Conservation (phyloP, 35 echinoderm and acorn worm genomes). For the Lytechinus pictus region DNA sequence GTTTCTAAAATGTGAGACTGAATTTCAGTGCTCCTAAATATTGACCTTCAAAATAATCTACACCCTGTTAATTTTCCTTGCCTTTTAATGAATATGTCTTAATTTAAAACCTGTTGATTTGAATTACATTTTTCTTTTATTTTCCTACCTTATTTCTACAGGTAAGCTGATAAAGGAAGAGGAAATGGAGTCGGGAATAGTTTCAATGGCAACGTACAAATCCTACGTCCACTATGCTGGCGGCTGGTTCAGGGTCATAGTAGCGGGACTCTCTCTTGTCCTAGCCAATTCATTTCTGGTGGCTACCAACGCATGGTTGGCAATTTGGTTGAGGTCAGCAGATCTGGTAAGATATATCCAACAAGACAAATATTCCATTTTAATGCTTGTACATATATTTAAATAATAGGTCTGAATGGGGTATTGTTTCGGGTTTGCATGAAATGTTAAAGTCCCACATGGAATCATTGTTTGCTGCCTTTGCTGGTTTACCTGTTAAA, state of each 20-base stretch:
- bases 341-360: not conserved
- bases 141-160: constrained; percentile 21
- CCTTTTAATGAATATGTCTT: no score
- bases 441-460: no score
- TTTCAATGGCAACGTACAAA: constrained; percentile 60
- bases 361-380: not conserved
- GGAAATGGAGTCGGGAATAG: constrained; percentile 49
- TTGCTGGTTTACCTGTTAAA: no score
- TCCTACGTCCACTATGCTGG: constrained; percentile 70
- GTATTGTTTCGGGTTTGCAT: no score
- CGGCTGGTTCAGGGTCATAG: constrained; percentile 37
- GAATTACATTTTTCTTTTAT: not conserved
- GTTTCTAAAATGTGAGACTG: no score
- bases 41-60: no score
- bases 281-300: constrained; percentile 38
- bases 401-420: no score
- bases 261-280: constrained; percentile 28
- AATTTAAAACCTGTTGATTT: no score
- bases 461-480: no score
- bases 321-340: constrained; percentile 65
- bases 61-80: no score
- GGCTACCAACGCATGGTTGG: constrained; percentile 68
- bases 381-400: no score
- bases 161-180: constrained; percentile 77
- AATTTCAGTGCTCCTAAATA: no score